Evolutionary conservation across 2,113 vertebrate species (phyloP).

Genomic region (Columba livia): DNA sequence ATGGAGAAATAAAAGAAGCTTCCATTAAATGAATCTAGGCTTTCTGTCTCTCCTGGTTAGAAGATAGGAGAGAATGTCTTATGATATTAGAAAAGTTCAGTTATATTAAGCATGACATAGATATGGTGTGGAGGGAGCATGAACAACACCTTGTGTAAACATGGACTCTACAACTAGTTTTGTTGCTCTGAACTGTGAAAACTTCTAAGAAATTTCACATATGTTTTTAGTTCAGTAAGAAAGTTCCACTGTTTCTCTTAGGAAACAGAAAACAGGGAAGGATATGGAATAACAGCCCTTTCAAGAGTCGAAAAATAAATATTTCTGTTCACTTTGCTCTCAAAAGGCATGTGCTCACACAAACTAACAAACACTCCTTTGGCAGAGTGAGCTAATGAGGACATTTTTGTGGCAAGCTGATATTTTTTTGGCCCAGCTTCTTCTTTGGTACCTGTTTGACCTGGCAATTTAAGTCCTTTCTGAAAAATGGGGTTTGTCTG

Average conservation of each 20-base stretch:
- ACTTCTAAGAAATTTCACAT: background rate
- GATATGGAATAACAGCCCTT: background rate
- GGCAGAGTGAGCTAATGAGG: background rate
- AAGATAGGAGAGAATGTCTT: background rate
- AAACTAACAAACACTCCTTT: background rate
- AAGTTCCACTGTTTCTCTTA: background rate
- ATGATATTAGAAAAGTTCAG: background rate
- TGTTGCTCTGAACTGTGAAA: background rate
- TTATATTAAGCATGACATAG: background rate
- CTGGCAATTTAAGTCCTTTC: background rate
- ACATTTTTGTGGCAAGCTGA: background rate
- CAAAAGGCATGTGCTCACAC: background rate
- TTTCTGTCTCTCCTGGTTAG: background rate
- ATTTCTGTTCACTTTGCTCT: background rate
- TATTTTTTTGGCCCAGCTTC: background rate
- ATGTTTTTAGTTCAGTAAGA: background rate
- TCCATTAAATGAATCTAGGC: background rate
- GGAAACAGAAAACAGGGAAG: background rate
- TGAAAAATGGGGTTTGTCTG: background rate
- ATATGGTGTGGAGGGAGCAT: background rate
- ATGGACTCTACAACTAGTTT: background rate
- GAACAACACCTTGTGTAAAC: background rate
- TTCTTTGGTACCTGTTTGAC: constrained; percentile 9
- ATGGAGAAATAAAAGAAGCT: background rate
- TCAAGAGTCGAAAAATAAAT: background rate